Percentiles rank a stretch among this genome's conserved stretches.
phyloP scores from a whole-genome alignment of 2,113 vertebrate species.

The Solea senegalensis region DNA sequence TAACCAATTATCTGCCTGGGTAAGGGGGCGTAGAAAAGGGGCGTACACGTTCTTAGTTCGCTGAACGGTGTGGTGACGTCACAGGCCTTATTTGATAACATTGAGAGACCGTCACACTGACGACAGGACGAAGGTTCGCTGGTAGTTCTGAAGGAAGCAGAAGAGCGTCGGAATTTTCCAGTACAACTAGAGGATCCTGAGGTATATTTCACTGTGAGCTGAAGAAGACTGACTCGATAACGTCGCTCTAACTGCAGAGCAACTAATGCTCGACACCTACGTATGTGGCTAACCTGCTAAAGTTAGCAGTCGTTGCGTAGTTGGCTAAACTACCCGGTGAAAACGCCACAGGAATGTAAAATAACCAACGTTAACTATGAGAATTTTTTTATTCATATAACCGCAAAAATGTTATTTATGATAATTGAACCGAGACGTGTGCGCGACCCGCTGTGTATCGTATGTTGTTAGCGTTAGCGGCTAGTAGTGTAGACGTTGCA shows the following conservation, averaged over 20 bases:
- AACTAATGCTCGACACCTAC: not conserved
- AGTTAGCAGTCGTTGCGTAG: not conserved
- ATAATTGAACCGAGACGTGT: too few species aligned
- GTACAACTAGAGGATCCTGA: too few species aligned
- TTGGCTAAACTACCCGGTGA: too few species aligned
- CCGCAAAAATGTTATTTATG: too few species aligned
- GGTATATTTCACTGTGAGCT: too few species aligned
- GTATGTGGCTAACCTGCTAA: not conserved
- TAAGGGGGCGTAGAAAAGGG: slow-evolving; percentile 20
- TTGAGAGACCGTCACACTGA: not conserved
- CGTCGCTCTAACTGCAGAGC: not conserved
- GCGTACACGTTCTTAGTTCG: not conserved
- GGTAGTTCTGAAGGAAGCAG: not conserved
- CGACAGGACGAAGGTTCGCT: not conserved
- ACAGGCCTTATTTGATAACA: slow-evolving; percentile 56
- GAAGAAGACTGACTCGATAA: too few species aligned
- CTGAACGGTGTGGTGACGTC: slow-evolving; percentile 56
- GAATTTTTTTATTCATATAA: too few species aligned
- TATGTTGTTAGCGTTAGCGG: not conserved
- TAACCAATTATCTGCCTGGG: slow-evolving; percentile 17
- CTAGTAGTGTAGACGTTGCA: slow-evolving; percentile 23
- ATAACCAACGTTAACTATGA: too few species aligned
- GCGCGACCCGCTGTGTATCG: too few species aligned
- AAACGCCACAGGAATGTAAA: too few species aligned
- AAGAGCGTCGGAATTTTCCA: not conserved